phyloP scores from a whole-genome alignment of 2,797 vertebrate species.

The Alca torda region DNA sequence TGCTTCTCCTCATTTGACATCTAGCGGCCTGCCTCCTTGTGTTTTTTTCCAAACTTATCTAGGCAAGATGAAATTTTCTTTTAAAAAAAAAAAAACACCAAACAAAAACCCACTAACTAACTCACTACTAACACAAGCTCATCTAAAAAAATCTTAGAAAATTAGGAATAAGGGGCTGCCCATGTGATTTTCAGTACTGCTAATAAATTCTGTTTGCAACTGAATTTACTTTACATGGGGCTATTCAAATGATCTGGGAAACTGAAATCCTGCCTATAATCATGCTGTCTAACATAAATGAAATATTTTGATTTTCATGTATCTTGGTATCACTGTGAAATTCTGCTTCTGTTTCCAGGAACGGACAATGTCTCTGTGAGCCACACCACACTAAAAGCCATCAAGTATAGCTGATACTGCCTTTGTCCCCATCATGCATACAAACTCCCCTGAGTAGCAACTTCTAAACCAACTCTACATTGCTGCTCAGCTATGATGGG shows the following conservation, averaged over 20 bases:
- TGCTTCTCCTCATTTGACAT: constrained; percentile 27
- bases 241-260: not conserved
- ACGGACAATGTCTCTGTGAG: not conserved
- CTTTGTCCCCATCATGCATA: not conserved
- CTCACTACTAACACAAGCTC: not conserved
- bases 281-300: not conserved
- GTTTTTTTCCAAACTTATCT: not conserved
- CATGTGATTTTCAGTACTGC: not conserved
- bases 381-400: not conserved
- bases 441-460: not conserved
- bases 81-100: not conserved
- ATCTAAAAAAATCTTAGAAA: not conserved
- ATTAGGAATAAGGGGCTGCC: not conserved
- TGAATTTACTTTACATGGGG: not conserved
- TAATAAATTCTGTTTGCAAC: not conserved
- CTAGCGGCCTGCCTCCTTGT: not conserved
- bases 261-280: not conserved
- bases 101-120: not conserved
- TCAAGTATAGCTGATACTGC: not conserved
- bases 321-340: not conserved
- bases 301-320: not conserved
- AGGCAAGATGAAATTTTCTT: not conserved
- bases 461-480: not conserved
- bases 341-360: not conserved
- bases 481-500: not conserved